Conservation (phyloP, 2,797 vertebrate species). For the Chiloscyllium punctatum region DNA sequence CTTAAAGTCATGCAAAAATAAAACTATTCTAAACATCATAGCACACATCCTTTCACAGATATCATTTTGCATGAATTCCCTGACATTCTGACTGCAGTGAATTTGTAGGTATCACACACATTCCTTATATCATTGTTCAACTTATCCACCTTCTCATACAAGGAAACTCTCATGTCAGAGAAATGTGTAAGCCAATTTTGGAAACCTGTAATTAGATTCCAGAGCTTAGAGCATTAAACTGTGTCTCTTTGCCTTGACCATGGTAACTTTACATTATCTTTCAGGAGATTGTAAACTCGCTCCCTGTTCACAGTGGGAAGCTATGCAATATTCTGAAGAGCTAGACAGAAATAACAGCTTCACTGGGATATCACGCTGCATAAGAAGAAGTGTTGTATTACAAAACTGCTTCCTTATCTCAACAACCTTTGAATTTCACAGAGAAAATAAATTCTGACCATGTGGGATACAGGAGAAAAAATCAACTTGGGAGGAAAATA, state of each 20-base stretch:
- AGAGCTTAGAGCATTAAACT: neutral
- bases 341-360: neutral
- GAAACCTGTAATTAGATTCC: neutral
- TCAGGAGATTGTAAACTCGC: neutral
- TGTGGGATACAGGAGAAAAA: neutral
- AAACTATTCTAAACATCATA: neutral
- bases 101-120: neutral
- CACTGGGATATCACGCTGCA: slow-evolving; percentile 7
- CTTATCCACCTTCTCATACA: neutral
- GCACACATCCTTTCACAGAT: neutral
- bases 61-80: neutral
- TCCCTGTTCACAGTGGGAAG: neutral
- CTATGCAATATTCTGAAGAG: slow-evolving; percentile 1
- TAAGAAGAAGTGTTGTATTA: neutral
- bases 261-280: neutral
- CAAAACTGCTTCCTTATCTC: neutral
- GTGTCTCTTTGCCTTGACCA: neutral
- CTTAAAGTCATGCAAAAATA: neutral
- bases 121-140: neutral
- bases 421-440: neutral
- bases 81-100: neutral
- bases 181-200: neutral
- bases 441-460: neutral
- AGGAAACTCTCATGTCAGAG: neutral
- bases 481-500: neutral